phyloP scores from a whole-genome alignment of 2,888 invertebrate genomes.

The Chrysina gloriosa region DNA sequence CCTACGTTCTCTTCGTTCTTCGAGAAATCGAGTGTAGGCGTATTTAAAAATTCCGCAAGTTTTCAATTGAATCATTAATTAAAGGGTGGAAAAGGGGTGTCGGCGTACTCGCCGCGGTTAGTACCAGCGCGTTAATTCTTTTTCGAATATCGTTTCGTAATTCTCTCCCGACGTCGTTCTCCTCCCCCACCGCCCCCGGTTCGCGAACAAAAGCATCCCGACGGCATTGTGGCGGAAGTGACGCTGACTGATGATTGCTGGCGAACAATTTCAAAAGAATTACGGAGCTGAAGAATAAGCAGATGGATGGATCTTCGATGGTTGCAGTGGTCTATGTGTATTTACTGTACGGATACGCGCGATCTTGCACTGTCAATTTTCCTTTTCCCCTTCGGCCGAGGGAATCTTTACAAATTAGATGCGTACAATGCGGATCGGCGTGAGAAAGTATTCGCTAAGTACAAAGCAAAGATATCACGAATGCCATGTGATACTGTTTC shows the following conservation, averaged over 20 bases:
- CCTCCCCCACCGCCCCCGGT: slow-evolving; percentile 44
- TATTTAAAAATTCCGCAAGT: slow-evolving; percentile 50
- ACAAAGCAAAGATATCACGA: not conserved
- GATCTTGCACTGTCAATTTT: slow-evolving; percentile 27
- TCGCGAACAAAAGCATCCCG: slow-evolving; percentile 59
- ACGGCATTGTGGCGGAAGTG: slow-evolving; percentile 64
- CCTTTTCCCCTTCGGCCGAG: not conserved
- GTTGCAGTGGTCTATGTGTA: slow-evolving; percentile 18
- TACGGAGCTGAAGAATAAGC: slow-evolving; percentile 61
- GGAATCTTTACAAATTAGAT: slow-evolving; percentile 26
- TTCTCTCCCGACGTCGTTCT: slow-evolving; percentile 41
- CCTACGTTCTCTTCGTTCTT: too few relatives aligned
- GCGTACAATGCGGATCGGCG: not conserved
- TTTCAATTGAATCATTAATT: slow-evolving; percentile 64
- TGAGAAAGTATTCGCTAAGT: not conserved
- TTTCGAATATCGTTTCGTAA: slow-evolving; percentile 48
- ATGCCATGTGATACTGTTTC: not conserved
- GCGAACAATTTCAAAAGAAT: slow-evolving; percentile 62
- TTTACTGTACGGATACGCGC: slow-evolving; percentile 5
- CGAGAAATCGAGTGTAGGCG: not conserved
- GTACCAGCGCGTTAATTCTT: slow-evolving; percentile 61
- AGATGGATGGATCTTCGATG: slow-evolving; percentile 60
- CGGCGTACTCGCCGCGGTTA: slow-evolving; percentile 46
- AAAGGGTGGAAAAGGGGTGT: slow-evolving; percentile 46
- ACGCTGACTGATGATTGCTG: slow-evolving; percentile 65